Evolutionary conservation across 2,888 invertebrate species (phyloP), one percentile per base, ranked within the genome.

Genomic region (Perizoma flavofasciatum): DNA sequence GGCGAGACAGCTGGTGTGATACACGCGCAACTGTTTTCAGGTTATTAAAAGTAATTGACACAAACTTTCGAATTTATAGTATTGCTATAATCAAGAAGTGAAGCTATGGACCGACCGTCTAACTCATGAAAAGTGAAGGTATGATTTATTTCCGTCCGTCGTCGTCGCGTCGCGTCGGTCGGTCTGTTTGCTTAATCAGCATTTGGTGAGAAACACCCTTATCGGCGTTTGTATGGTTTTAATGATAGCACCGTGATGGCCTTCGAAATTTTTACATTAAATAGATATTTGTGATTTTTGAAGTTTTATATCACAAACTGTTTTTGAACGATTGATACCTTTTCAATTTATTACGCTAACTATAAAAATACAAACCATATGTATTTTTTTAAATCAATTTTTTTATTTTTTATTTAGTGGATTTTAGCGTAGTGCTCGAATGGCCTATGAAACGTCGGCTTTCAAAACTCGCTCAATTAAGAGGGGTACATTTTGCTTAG

Each of bases 401-500:
- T 2, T 22, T 22, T 3, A 22, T 3, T 37, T 37, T 37, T 37
- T 37, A 7, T 7, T 37, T 46, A 22, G 34, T 5, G 48, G 33
- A 33, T 8, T 57, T 40, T 40, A 40, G 46, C 34, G n/a, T 40
- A 50, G 22, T 56, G 45, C 40, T 52, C 41, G 48, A 43, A 51
- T 43, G 47, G 35, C 34, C 5, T 6, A 41, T 41, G 33, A 37
- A 35, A 34, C 34, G 48, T 44, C 37, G 10, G 39, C 51, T 55
- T 55, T 44, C 53, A 63, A 81, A 79, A 78, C 75, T 79, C 81
- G 86, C 86, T 87, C 86, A 87, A 86, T 83, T 68, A 71, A 59
- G 68, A 66, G 69, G 59, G 65, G 6, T 43, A 43, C 68, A 71
- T 66, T 72, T 69, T 75, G 72, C 78, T 77, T 83, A 77, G 78